Conservation (phyloP, 2,888 invertebrate species). For the Rhimphoctona megacephalus region DNA sequence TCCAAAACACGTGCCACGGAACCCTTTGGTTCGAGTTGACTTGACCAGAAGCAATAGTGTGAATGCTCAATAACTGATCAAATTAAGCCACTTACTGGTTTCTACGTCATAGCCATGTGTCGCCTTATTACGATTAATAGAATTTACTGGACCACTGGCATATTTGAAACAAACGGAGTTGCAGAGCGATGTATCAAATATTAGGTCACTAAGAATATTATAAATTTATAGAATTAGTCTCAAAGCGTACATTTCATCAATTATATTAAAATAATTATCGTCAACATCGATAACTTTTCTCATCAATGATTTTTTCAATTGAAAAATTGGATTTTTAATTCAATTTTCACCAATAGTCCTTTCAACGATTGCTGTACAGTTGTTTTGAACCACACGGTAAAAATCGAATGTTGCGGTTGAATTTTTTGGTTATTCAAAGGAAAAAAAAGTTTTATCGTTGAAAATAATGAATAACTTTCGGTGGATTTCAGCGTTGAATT, state of each 20-base stretch:
- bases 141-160: not conserved
- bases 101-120: constrained; percentile 3
- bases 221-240: not conserved
- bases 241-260: not conserved
- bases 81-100: constrained; percentile 45
- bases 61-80: constrained; percentile 48
- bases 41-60: constrained; percentile 37
- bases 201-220: not conserved
- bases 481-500: not conserved
- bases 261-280: not conserved
- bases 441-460: not conserved
- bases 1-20: constrained; percentile 7
- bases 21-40: not conserved
- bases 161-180: not conserved
- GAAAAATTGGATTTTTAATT: not conserved
- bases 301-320: not conserved
- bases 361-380: not conserved
- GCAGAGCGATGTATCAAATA: not conserved
- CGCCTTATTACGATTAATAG: not conserved
- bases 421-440: no score
- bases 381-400: not conserved
- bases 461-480: not conserved
- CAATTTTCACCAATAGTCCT: not conserved
- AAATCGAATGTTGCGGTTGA: not conserved
- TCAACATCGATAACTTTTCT: not conserved